Evolutionary conservation across 2,888 invertebrate species (phyloP).

Genomic region (Unio delphinus): DNA sequence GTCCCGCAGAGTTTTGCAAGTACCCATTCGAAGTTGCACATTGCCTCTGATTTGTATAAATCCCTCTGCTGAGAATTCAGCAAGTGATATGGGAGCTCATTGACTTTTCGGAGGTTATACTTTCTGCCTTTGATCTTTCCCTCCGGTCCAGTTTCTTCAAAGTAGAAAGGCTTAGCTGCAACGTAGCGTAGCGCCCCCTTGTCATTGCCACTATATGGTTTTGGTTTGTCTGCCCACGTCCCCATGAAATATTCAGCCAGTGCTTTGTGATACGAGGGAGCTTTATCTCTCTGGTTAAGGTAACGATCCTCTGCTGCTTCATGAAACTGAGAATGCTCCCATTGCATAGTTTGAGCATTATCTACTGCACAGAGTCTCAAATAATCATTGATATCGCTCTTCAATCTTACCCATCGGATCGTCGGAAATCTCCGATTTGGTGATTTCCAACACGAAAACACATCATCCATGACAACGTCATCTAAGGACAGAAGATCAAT

Average conservation of each 20-base stretch:
- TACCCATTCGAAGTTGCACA: constrained; percentile 85
- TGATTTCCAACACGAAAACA: constrained; percentile 35
- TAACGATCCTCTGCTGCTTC: constrained; percentile 79
- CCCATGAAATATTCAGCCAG: constrained; percentile 68
- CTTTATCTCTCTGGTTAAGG: constrained; percentile 65
- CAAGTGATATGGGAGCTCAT: constrained; percentile 87
- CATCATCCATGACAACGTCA: constrained; percentile 60
- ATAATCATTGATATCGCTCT: constrained; percentile 48
- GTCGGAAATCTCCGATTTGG: constrained; percentile 60
- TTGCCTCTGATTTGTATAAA: constrained; percentile 78
- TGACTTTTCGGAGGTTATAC: constrained; percentile 85
- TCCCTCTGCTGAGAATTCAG: constrained; percentile 75
- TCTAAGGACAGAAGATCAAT: constrained; percentile 74
- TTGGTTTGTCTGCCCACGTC: constrained; percentile 56
- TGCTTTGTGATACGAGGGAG: constrained; percentile 68
- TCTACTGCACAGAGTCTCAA: constrained; percentile 53
- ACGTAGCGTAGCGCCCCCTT: constrained; percentile 46
- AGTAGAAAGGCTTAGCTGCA: constrained; percentile 53
- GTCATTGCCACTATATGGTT: constrained; percentile 57
- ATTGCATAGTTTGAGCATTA: constrained; percentile 73
- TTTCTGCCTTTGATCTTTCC: constrained; percentile 39
- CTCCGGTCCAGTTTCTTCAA: constrained; percentile 35
- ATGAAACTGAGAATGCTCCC: constrained; percentile 78
- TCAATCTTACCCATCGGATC: constrained; percentile 57
- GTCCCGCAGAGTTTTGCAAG: constrained; percentile 85